phyloP scores from a whole-genome alignment of 2,888 invertebrate genomes.

The Abscondita cerata region DNA sequence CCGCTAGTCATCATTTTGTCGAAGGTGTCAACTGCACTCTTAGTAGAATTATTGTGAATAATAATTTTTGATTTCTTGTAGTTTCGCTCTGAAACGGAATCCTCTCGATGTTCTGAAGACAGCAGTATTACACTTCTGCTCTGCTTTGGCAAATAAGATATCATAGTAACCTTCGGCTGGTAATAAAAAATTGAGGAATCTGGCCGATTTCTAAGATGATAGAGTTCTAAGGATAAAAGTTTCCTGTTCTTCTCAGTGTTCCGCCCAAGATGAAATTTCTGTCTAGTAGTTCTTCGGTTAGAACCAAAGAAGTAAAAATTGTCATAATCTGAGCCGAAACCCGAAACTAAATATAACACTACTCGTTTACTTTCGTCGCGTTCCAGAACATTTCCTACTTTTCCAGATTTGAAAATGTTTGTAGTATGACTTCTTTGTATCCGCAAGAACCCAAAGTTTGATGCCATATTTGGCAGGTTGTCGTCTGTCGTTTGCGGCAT shows the following conservation, averaged over 20 bases:
- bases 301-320: neutral
- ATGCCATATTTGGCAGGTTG: constrained; percentile 2
- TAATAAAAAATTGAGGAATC: neutral
- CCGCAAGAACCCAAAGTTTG: neutral
- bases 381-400: constrained; percentile 5
- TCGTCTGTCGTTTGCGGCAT: neutral
- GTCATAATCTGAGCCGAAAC: neutral
- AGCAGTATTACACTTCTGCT: neutral
- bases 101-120: neutral
- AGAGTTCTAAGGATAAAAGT: neutral
- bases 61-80: constrained; percentile 2
- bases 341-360: neutral
- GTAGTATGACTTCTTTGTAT: neutral
- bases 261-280: neutral
- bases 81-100: constrained; percentile 2
- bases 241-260: neutral
- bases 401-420: constrained; percentile 7
- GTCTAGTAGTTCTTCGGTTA: constrained; percentile 2
- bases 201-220: neutral
- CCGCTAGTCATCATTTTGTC: too few species aligned
- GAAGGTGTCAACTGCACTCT: neutral
- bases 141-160: neutral
- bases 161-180: neutral
- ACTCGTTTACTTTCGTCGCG: neutral
- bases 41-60: constrained; percentile 6